Evolutionary conservation across 2,797 vertebrate genomes (phyloP), one percentile per base, ranked within the genome.

Genomic region (Rhinophrynus dorsalis): DNA sequence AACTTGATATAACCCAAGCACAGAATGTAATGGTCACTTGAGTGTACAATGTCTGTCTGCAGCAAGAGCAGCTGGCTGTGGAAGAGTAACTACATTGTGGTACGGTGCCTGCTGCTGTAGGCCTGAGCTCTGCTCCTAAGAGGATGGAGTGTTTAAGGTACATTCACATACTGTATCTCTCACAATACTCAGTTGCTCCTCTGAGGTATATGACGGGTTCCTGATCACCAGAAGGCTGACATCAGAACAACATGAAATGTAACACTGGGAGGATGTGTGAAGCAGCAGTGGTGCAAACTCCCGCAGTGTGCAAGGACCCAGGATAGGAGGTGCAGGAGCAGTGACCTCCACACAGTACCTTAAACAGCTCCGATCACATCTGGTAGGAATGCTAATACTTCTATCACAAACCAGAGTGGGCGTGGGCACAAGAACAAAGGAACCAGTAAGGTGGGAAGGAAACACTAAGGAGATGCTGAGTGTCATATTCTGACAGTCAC

Each of bases 171-270:
- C 40, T 42, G 40, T 10, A 68, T 70, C 33, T 40, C 32, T 73
- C 61, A 65, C 47, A 66, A 66, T 33, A 48, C 62, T 1, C 57
- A 17, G 5, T n/a, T 35, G 75, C 37, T 1, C 0, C 4, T 40
- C 0, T 2, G 74, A 79, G 81, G 76, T 55, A 77, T 78, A 68
- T 62, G 77, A 45, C 71, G 55, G 76, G 73, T 69, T 82, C 74
- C 78, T 67, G 74, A 77, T 77, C 0, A 23, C 60, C 38, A 73
- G 75, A 75, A 74, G 61, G 10, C 44, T 33, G 37, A 73, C 70
- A 54, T 50, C 62, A 67, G 62, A 58, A 64, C 55, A 18, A 48
- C 69, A 58, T 0, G 77, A 80, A 58, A 78, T 71, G 0, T 75
- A 78, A 27, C 66, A 72, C 62, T 1, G 59, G 0, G 61, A 61